These are phyloP conservation scores for Platerodrilus igneus DNA, from an alignment of 2,888 invertebrate species.

Conservation along the genomic window DNA sequence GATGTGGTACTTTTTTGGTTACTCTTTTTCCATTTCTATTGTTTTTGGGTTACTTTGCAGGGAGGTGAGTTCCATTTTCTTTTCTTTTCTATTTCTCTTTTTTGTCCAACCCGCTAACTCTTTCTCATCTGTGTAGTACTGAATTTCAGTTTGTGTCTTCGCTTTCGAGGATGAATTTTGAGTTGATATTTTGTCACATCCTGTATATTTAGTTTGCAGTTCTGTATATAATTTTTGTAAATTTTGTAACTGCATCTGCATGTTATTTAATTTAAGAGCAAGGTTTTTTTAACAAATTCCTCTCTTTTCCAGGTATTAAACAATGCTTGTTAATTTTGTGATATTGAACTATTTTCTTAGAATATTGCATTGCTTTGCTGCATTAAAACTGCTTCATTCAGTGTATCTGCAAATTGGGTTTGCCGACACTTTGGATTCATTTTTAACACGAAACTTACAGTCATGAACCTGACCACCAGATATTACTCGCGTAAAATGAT, in stretches of 20 bases:
- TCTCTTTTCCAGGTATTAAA: slow-evolving; percentile 4
- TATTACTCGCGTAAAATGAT: slow-evolving; percentile 6
- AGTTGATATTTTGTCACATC: slow-evolving; percentile 4
- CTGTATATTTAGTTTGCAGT: slow-evolving; percentile 7
- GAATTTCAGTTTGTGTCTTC: slow-evolving; percentile 1
- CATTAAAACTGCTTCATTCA: slow-evolving; percentile 10
- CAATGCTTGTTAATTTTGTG: slow-evolving; percentile 7
- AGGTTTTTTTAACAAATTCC: slow-evolving; percentile 1
- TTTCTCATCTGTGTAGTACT: slow-evolving; percentile 10
- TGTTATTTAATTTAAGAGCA: slow-evolving; percentile 1
- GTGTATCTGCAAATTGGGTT: background rate
- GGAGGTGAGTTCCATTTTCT: slow-evolving; percentile 8
- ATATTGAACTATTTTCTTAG: slow-evolving; percentile 11
- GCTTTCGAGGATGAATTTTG: slow-evolving; percentile 1
- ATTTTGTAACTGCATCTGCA: slow-evolving; percentile 5
- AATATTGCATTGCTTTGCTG: slow-evolving; percentile 7
- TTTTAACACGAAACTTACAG: slow-evolving; percentile 6
- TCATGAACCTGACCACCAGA: slow-evolving; percentile 6
- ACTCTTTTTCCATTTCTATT: no score
- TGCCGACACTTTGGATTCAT: slow-evolving; percentile 1
- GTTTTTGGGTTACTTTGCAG: background rate
- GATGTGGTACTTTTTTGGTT: background rate
- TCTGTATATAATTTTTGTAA: background rate
- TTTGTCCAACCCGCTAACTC: slow-evolving; percentile 8
- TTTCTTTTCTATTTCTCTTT: slow-evolving; percentile 9